Evolutionary conservation across 2,888 invertebrate genomes (phyloP), one percentile per base, ranked within the genome.

Genomic region (Neuroscelio doddi): DNA sequence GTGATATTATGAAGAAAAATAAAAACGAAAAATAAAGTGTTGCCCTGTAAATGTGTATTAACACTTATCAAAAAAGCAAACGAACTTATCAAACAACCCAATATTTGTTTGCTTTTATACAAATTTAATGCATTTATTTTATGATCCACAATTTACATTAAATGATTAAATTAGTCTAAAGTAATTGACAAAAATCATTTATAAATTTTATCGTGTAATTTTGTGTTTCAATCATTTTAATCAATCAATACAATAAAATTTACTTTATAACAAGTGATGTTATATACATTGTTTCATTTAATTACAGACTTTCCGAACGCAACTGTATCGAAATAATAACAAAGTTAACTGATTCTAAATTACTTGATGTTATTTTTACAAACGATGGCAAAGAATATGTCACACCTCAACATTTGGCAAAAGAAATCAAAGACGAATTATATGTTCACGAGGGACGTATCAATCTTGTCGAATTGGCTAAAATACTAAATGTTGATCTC

Each of bases 321-420:
- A 99, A 99, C 84, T 98, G 98, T 80, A 89, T 99, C 49, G 98
- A 99, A 88, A 95, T 99, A 63, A 93, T 99, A 3, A 91, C 92
- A 51, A 93, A 94, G 84, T 86, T 99, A 52, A 88, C 94, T 63
- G 92, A 96, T 74, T 87, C 91, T 36, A 93, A 94, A 78, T 86
- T 96, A 47, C 86, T 99, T 32, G 94, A 98, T 83, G 92, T 99
- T 0, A 92, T 98, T 55, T 96, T 94, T 82, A 98, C 98, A 0
- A 92, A 90, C 73, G 98, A 99, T 89, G 99, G 98, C 8, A 97
- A 97, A 85, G 97, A 98, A 83, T 99, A 98, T 82, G 88, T 99
- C 36, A 99, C 99, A 1, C 94, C 94, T 1, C 90, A 93, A 52
- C 95, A 98, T 79, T 88, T 99, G 58, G 86, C 89, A 14, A 93